These are phyloP conservation scores for Sebastes nivosus DNA, from an alignment of 2,797 vertebrate species.

Conservation along the genomic window DNA sequence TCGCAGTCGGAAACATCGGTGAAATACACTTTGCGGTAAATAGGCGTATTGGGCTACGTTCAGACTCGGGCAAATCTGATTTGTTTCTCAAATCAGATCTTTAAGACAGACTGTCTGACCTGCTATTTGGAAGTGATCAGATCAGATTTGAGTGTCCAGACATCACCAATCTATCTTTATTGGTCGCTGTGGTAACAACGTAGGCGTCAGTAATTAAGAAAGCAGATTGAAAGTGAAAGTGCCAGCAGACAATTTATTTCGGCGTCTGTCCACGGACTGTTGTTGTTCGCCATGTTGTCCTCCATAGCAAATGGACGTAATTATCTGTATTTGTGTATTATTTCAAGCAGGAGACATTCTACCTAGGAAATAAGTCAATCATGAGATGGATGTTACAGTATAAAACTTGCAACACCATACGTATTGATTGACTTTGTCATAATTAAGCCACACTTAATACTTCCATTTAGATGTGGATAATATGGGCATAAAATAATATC, in stretches of 20 bases:
- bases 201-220: not conserved
- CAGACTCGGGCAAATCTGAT: not conserved
- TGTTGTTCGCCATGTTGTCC: not conserved
- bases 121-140: not conserved
- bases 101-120: not conserved
- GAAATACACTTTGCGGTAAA: too few species aligned
- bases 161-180: not conserved
- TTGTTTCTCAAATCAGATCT: not conserved
- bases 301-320: not conserved
- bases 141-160: not conserved
- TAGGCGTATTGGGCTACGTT: not conserved
- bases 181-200: not conserved
- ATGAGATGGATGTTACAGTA: too few species aligned
- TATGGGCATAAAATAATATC: not conserved
- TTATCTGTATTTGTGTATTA: too few species aligned
- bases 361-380: too few species aligned
- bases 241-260: too few species aligned
- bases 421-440: not conserved
- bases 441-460: not conserved
- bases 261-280: too few species aligned
- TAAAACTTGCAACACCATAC: too few species aligned
- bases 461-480: not conserved
- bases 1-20: too few species aligned
- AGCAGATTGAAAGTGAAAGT: too few species aligned
- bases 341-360: too few species aligned